Conservation (phyloP, 2,113 vertebrate species). For the Albula goreensis region DNA sequence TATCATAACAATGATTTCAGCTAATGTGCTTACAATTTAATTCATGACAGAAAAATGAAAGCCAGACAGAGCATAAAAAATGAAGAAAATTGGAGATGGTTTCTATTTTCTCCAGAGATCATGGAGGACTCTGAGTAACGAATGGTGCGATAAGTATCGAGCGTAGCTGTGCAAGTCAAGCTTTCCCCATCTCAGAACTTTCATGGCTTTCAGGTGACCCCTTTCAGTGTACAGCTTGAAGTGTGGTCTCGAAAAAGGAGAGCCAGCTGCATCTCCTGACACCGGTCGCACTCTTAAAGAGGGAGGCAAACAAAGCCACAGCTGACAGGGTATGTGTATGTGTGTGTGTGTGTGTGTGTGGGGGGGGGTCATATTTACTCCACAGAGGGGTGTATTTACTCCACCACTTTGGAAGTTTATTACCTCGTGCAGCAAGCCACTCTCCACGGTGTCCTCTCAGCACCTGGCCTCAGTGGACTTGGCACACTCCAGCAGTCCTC, state of each 20-base stretch:
- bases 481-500: conserved; percentile 54
- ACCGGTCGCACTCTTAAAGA: not conserved
- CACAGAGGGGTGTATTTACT: conserved; percentile 4
- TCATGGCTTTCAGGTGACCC: not conserved
- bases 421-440: not conserved
- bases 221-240: not conserved
- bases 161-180: not conserved
- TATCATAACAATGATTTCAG: not conserved
- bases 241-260: not conserved
- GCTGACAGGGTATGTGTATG: conserved; percentile 27
- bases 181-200: not conserved
- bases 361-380: conserved; percentile 30
- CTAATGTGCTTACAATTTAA: not conserved
- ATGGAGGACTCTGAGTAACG: not conserved
- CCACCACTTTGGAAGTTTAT: not conserved
- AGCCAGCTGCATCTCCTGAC: not conserved
- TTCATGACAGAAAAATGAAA: not conserved
- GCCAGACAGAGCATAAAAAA: not conserved
- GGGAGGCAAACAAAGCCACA: conserved; percentile 35
- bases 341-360: not conserved
- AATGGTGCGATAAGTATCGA: not conserved
- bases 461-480: conserved; percentile 75
- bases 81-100: not conserved
- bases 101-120: too few species aligned
- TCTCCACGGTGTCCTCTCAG: conserved; percentile 55